Conservation (phyloP, 1,140 invertebrate species). For the Cecropterus lyciades region DNA sequence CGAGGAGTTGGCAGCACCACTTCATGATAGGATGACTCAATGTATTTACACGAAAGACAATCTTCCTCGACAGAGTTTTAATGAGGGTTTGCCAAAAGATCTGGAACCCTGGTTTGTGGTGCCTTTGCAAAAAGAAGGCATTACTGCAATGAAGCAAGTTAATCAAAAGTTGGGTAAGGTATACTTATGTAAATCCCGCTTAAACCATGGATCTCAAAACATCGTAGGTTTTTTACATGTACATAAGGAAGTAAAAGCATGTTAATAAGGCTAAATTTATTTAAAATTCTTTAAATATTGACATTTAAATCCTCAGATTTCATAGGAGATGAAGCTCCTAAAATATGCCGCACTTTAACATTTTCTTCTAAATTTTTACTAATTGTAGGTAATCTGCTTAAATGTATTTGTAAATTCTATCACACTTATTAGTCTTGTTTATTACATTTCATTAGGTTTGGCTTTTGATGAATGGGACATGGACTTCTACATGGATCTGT, state of each 20-base stretch:
- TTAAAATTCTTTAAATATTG: no score
- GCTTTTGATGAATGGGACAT: constrained; percentile 96
- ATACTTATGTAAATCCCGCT: neutral
- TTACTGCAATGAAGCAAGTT: constrained; percentile 91
- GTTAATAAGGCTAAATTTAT: no score
- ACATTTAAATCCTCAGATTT: no score
- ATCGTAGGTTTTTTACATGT: no score
- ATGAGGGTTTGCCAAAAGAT: constrained; percentile 86
- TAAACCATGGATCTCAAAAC: neutral
- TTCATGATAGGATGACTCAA: constrained; percentile 93
- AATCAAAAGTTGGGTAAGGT: constrained; percentile 91
- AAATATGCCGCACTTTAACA: no score
- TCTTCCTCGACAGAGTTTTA: constrained; percentile 89
- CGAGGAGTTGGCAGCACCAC: constrained; percentile 84
- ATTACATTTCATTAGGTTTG: constrained; percentile 86
- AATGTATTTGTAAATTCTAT: no score
- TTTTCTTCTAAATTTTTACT: no score
- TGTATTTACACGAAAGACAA: constrained; percentile 89
- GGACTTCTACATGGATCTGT: constrained; percentile 93
- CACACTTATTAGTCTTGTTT: no score
- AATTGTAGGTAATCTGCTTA: no score
- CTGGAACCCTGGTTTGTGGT: constrained; percentile 93
- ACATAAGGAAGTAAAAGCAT: no score
- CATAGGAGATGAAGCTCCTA: no score
- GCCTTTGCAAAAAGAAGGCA: constrained; percentile 91